Conservation (phyloP, 2,797 vertebrate genomes). For the Propithecus deckenii region DNA sequence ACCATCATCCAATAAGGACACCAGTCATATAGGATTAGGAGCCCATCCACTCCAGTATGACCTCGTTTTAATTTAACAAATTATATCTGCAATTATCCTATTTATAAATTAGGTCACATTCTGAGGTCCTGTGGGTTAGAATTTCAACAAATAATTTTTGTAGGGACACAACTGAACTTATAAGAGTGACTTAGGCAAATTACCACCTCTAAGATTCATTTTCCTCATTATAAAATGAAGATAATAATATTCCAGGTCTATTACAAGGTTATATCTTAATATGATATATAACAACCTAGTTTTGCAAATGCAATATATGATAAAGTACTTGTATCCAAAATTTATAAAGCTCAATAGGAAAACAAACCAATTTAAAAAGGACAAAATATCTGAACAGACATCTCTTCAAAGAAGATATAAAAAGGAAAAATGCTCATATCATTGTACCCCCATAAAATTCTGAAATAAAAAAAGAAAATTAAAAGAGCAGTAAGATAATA, state of each 20-base stretch:
- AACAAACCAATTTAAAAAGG: neutral
- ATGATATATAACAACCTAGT: neutral
- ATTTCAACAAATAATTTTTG: neutral
- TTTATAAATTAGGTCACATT: neutral
- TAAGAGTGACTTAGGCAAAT: neutral
- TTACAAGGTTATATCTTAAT: neutral
- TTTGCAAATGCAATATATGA: neutral
- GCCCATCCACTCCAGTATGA: neutral
- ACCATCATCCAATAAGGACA: neutral
- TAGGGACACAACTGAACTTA: neutral
- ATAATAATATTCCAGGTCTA: neutral
- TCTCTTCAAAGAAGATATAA: neutral
- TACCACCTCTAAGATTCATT: neutral
- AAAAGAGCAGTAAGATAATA: too few relatives aligned
- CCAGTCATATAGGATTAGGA: neutral
- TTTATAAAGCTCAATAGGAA: neutral
- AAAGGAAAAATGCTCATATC: neutral
- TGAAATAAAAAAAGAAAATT: too few relatives aligned
- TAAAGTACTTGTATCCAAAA: neutral
- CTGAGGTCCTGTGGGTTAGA: neutral
- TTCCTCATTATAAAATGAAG: conserved; percentile 4
- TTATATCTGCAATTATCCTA: neutral
- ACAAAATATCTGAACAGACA: neutral
- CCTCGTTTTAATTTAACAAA: neutral
- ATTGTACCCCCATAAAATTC: too few relatives aligned